phyloP scores from a whole-genome alignment of 2,113 vertebrate species.

The Xiphorhynchus elegans region DNA sequence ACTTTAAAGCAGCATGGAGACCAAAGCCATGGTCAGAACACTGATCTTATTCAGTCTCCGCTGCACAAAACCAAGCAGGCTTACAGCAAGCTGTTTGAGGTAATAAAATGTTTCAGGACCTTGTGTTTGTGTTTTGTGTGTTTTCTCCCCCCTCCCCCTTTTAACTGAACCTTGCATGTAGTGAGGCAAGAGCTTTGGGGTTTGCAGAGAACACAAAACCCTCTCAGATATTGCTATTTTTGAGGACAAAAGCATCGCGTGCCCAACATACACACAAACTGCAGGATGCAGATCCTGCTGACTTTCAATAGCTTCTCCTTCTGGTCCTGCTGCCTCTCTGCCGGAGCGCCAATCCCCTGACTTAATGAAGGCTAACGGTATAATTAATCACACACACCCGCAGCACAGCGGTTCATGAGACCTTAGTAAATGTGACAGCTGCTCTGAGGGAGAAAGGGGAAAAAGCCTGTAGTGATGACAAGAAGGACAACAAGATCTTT shows the following conservation, averaged over 20 bases:
- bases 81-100: background rate
- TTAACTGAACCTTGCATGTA: background rate
- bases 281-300: background rate
- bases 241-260: background rate
- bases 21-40: background rate
- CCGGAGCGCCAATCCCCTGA: background rate
- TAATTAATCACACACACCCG: conserved; percentile 42
- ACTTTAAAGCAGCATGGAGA: background rate
- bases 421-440: conserved; percentile 51
- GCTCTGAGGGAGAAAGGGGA: background rate
- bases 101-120: background rate
- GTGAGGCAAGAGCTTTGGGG: background rate
- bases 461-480: background rate
- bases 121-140: background rate
- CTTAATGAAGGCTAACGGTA: conserved; percentile 61
- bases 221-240: background rate
- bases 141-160: background rate
- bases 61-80: background rate
- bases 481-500: background rate
- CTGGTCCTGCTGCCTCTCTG: conserved; percentile 22
- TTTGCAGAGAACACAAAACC: background rate
- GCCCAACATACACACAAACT: background rate
- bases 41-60: background rate
- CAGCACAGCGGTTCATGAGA: conserved; percentile 32
- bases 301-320: conserved; percentile 47